These are phyloP conservation scores for Podarcis raffonei DNA, from an alignment of 2,113 vertebrate genomes.

Conservation along the genomic window DNA sequence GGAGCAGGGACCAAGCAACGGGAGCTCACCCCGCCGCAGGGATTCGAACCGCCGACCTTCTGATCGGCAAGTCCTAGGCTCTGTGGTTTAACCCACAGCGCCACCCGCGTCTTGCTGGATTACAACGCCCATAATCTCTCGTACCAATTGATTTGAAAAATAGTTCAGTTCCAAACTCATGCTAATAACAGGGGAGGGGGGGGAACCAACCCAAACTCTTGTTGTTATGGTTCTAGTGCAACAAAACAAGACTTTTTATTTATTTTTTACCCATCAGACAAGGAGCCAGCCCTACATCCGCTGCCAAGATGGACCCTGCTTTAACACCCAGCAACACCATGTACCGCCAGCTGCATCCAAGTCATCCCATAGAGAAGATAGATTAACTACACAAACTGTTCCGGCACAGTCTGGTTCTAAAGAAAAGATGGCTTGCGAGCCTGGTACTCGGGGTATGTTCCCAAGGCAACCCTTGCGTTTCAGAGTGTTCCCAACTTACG, in stretches of 20 bases:
- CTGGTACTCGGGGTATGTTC: constrained; percentile 30
- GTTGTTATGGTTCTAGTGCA: not conserved
- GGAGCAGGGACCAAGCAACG: too few species aligned
- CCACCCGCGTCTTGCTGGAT: not conserved
- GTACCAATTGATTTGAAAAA: not conserved
- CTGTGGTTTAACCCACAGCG: too few species aligned
- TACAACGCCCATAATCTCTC: too few species aligned
- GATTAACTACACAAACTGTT: not conserved
- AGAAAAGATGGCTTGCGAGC: not conserved
- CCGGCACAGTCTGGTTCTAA: not conserved
- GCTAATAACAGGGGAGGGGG: not conserved
- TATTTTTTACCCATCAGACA: not conserved
- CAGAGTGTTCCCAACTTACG: constrained; percentile 60
- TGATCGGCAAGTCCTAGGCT: too few species aligned
- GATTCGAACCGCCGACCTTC: too few species aligned
- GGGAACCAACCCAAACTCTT: not conserved
- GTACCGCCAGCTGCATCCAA: not conserved
- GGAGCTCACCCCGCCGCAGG: too few species aligned
- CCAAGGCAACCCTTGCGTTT: constrained; percentile 10
- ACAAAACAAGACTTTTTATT: not conserved
- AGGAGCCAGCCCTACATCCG: not conserved
- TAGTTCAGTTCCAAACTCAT: not conserved
- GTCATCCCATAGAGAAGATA: not conserved
- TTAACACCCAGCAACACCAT: not conserved
- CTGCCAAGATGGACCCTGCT: not conserved